phyloP scores from a whole-genome alignment of 1,140 invertebrate genomes.

The Pseudachorutes palmiensis region DNA sequence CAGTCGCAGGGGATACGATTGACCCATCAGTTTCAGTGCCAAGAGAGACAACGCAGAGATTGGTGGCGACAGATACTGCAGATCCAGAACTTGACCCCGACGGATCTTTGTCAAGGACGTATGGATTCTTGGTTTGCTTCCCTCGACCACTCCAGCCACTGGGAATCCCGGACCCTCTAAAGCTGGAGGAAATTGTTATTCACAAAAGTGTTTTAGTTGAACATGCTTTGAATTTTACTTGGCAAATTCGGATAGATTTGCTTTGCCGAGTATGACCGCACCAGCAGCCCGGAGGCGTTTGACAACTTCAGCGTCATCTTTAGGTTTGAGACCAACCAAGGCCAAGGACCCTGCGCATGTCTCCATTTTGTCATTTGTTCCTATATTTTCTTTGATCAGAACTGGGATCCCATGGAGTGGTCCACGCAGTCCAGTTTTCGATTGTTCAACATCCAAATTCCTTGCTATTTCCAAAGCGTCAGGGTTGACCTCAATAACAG shows the following conservation, averaged over 20 bases:
- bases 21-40: slow-evolving; percentile 30
- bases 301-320: slow-evolving; percentile 13
- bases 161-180: slow-evolving; percentile 16
- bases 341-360: slow-evolving; percentile 20
- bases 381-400: slow-evolving; percentile 20
- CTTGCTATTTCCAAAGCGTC: neutral
- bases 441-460: neutral
- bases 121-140: slow-evolving; percentile 17
- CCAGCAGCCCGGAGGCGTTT: slow-evolving; percentile 8
- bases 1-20: slow-evolving; percentile 10
- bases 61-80: slow-evolving; percentile 19
- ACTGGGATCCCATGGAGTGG: slow-evolving; percentile 23
- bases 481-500: neutral
- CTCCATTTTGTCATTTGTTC: slow-evolving; percentile 11
- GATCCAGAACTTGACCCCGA: slow-evolving; percentile 20
- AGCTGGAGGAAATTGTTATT: slow-evolving; percentile 14
- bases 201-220: neutral
- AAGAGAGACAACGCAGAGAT: slow-evolving; percentile 13
- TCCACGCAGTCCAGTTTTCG: neutral
- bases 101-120: neutral
- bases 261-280: slow-evolving; percentile 18
- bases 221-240: slow-evolving; percentile 11
- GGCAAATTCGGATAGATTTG: slow-evolving; percentile 18
- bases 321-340: slow-evolving; percentile 12
- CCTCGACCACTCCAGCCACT: slow-evolving; percentile 26